phyloP scores from a whole-genome alignment of 2,113 vertebrate genomes.

The Tragelaphus scriptus region DNA sequence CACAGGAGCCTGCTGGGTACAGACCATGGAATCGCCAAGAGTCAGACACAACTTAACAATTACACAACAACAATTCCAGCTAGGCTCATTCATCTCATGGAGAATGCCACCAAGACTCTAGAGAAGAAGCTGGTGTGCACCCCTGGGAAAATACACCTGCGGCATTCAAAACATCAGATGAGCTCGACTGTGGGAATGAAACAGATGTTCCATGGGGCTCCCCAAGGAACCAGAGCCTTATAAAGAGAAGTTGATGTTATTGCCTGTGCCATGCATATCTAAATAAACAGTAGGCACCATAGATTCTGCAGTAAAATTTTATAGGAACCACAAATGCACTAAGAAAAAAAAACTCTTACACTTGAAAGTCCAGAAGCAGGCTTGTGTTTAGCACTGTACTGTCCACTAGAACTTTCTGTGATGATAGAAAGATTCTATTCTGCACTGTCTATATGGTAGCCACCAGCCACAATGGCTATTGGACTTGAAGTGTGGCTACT shows the following conservation, averaged over 20 bases:
- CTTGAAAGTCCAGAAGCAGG: neutral
- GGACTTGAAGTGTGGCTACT: neutral
- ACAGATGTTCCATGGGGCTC: neutral
- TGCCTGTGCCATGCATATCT: neutral
- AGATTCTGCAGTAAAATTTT: neutral
- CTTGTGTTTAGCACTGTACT: fast-evolving
- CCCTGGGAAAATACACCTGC: neutral
- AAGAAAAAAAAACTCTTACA: neutral
- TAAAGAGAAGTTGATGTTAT: neutral
- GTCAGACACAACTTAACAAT: neutral
- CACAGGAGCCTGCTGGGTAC: neutral
- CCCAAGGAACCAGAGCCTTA: neutral
- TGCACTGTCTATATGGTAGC: fast-evolving
- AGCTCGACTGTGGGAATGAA: neutral
- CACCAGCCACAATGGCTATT: neutral
- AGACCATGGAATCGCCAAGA: neutral
- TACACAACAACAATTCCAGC: neutral
- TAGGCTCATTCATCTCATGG: neutral
- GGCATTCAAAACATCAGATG: neutral
- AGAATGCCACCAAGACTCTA: neutral
- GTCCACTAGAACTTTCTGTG: neutral
- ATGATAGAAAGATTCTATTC: neutral
- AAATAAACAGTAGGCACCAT: neutral
- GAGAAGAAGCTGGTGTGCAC: no score
- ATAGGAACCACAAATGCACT: neutral